phyloP scores from a whole-genome alignment of 2,888 invertebrate genomes.

The Parnassius smintheus region DNA sequence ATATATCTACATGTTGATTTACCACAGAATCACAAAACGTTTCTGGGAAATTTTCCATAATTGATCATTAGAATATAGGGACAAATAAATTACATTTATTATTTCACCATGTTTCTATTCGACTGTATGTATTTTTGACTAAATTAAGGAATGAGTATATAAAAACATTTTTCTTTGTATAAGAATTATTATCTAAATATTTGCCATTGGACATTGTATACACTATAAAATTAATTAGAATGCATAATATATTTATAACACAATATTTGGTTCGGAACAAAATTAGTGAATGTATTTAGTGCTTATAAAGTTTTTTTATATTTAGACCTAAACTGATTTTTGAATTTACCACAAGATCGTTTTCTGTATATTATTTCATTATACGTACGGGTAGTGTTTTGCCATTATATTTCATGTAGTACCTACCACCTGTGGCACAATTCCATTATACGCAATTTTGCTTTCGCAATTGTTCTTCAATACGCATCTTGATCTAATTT shows the following conservation, averaged over 20 bases:
- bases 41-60: conserved; percentile 28
- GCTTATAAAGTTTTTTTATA: too few species aligned
- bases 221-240: too few species aligned
- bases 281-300: too few species aligned
- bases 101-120: conserved; percentile 6
- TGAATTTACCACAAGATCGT: background rate
- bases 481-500: background rate
- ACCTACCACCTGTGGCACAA: conserved; percentile 21
- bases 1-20: conserved; percentile 20
- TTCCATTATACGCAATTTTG: conserved; percentile 19
- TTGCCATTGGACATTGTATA: too few species aligned
- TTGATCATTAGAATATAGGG: conserved; percentile 12
- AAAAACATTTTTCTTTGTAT: background rate
- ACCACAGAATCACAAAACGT: conserved; percentile 6
- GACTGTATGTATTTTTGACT: conserved; percentile 5
- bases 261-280: too few species aligned
- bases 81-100: conserved; percentile 14
- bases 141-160: background rate
- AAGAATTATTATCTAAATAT: background rate
- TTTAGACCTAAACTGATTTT: too few species aligned
- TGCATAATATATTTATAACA: too few species aligned
- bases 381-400: conserved; percentile 1
- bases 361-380: conserved; percentile 5
- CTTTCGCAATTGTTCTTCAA: conserved; percentile 16
- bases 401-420: conserved; percentile 21